Percentiles rank a stretch among this genome's conserved stretches.
phyloP scores from a whole-genome alignment of 2,888 invertebrate species.

The Agrochola macilenta region DNA sequence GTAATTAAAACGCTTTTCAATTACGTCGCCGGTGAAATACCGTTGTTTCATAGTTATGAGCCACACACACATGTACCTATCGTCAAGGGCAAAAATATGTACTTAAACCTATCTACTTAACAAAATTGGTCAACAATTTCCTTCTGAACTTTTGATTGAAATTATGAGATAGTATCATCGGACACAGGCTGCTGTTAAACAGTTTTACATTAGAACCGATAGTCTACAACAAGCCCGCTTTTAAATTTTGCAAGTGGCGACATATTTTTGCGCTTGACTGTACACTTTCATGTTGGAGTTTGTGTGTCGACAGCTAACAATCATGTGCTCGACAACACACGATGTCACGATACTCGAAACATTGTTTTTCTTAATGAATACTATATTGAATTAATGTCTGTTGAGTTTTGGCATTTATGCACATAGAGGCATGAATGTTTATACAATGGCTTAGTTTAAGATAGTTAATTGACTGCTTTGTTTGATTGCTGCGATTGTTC shows the following conservation, averaged over 20 bases:
- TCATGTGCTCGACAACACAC: constrained; percentile 15
- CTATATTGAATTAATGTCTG: not conserved
- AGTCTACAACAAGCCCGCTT: not conserved
- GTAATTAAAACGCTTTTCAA: constrained; percentile 75
- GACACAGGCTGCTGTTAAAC: not conserved
- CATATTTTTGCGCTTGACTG: constrained; percentile 18
- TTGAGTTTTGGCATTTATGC: not conserved
- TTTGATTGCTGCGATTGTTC: too few species aligned
- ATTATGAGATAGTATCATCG: not conserved
- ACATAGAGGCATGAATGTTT: not conserved
- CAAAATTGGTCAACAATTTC: not conserved
- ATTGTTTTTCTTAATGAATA: constrained; percentile 30
- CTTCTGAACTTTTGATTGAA: not conserved
- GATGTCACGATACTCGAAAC: constrained; percentile 16
- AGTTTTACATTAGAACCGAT: not conserved
- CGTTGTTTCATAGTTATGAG: constrained; percentile 56
- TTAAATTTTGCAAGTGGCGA: not conserved
- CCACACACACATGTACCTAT: constrained; percentile 15
- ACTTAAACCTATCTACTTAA: not conserved
- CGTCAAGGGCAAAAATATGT: not conserved
- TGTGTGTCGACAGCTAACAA: constrained; percentile 56
- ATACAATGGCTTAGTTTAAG: too few species aligned
- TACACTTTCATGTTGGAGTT: constrained; percentile 33
- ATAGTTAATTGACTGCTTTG: too few species aligned
- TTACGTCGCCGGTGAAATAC: constrained; percentile 65